Conservation (phyloP, 2,113 vertebrate genomes). For the Pachypanchax playfairii region DNA sequence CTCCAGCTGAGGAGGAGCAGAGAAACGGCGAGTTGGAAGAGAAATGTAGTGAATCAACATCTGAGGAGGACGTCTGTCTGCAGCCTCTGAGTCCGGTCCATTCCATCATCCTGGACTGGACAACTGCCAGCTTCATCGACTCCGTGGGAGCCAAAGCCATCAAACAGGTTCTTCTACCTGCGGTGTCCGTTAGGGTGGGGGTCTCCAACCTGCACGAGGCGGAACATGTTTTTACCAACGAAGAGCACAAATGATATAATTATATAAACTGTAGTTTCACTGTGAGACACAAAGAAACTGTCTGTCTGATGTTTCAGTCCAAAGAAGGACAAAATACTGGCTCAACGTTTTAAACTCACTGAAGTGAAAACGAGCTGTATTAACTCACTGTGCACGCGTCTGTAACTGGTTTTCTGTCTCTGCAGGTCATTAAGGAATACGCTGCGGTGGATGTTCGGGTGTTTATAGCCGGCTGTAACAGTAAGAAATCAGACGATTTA, state of each 20-base stretch:
- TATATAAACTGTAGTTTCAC: no score
- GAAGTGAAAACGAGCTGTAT: no score
- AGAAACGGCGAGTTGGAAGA: slow-evolving; percentile 78
- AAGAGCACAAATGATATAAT: no score
- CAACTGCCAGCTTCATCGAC: slow-evolving; percentile 89
- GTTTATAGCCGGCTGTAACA: slow-evolving; percentile 86
- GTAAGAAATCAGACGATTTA: slow-evolving; percentile 81
- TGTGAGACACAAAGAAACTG: no score
- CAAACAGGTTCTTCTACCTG: slow-evolving; percentile 79
- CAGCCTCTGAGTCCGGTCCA: slow-evolving; percentile 74
- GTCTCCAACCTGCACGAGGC: no score
- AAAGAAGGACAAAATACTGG: no score
- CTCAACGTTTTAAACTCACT: no score
- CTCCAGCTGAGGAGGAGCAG: slow-evolving; percentile 37
- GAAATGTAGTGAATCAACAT: slow-evolving; percentile 39
- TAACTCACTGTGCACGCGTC: no score
- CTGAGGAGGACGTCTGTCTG: slow-evolving; percentile 82
- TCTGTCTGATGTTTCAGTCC: no score
- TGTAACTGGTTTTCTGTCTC: no score
- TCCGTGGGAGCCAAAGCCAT: slow-evolving; percentile 93
- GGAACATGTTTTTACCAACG: no score
- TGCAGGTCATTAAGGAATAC: slow-evolving; percentile 91
- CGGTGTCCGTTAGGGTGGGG: no score
- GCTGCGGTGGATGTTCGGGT: slow-evolving; percentile 84
- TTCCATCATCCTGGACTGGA: slow-evolving; percentile 91